Base-by-base conservation (phyloP, 2,888 invertebrate genomes). In the Megamerina dolium region DNA sequence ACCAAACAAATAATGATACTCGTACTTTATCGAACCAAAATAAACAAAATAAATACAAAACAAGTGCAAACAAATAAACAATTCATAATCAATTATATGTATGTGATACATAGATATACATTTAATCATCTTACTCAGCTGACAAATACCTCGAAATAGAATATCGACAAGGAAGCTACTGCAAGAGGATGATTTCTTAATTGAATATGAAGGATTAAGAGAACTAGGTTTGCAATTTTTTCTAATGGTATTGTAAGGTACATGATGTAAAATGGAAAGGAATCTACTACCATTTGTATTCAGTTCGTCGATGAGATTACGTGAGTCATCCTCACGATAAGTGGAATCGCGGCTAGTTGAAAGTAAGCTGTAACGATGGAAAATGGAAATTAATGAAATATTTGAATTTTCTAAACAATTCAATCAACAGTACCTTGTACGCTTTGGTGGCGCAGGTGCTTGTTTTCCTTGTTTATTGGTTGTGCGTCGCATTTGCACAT, bases 381-480 rank as follows among this genome's bases (percentile, higher is more conserved):
- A 26, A 36, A 23, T 26, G n/a, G 6, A 12, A 29, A 13, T 12
- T n/a, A 29, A 29, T 13, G 13, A 41, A 21, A 38, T 29, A 34
- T 33, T 10, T 27, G 5, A 12, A 29, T 29, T 23, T 8, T 23
- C 10, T 23, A 23, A 23, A 23, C 10, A 23, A 23, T 23, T 27
- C 12, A 8, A 29, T 33, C 3, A 21, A 37, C 45, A 30, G n/a
- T 74, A 90, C 89, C 90, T 91, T 54, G 95, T 95, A 57, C 95
- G 79, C 72, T 94, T 93, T 23, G 95, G 95, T 48, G 95, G 95
- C 16, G 92, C 88, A 33, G 96, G 96, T 20, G 94, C 93, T 63
- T 89, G 89, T 71, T 93, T 93, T 54, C 92, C 92, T 64, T 87
- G 86, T 55, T 89, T 81, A 70, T 89, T 89, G 47, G 88, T 89